Conservation (phyloP, 2,888 invertebrate genomes). For the Tetragnatha montana region DNA sequence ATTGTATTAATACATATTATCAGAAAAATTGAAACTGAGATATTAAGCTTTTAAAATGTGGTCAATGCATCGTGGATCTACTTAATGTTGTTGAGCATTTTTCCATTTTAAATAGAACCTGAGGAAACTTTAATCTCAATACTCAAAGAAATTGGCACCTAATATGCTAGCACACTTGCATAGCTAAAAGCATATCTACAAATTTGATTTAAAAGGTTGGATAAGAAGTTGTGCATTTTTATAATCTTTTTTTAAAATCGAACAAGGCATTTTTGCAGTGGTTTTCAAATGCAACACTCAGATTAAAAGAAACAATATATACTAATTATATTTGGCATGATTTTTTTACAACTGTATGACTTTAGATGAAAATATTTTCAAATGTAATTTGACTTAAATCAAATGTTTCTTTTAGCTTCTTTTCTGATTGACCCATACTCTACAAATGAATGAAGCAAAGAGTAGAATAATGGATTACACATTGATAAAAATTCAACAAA, state of each 20-base stretch:
- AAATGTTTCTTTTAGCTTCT: no score
- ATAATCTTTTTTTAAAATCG: not conserved
- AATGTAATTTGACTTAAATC: no score
- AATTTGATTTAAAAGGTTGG: not conserved
- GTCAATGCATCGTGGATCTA: slow-evolving; percentile 54
- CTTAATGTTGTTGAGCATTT: slow-evolving; percentile 65
- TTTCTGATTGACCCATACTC: no score
- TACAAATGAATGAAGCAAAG: no score
- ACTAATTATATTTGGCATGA: no score
- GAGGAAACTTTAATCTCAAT: slow-evolving; percentile 61
- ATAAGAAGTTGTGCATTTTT: not conserved
- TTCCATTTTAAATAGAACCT: slow-evolving; percentile 45
- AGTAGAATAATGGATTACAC: no score
- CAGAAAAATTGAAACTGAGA: not conserved
- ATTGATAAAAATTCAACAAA: no score
- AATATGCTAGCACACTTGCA: slow-evolving; percentile 43
- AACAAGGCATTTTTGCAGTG: slow-evolving; percentile 1
- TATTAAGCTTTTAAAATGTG: not conserved
- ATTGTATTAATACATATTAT: no score
- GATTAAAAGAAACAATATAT: not conserved
- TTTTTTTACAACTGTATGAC: no score
- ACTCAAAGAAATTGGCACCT: slow-evolving; percentile 64
- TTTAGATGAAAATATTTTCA: no score
- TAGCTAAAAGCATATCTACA: slow-evolving; percentile 51
- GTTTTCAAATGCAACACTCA: slow-evolving; percentile 11